Evolutionary conservation across 2,888 invertebrate species (phyloP).

Genomic region (Cantharis rufa): DNA sequence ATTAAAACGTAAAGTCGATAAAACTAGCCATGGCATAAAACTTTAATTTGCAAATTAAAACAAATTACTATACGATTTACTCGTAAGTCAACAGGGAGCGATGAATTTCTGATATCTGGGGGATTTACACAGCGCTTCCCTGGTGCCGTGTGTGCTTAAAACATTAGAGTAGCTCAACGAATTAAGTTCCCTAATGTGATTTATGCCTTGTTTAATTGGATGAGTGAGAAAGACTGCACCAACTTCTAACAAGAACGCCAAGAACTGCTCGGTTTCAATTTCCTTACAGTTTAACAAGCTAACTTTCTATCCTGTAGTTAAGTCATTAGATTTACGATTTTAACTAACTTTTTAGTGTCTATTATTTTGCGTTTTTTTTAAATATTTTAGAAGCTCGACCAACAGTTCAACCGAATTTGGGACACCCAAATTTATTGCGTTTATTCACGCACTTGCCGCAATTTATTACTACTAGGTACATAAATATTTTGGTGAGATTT

Average conservation of each 20-base stretch:
- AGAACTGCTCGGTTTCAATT: slow-evolving; percentile 18
- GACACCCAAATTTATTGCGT: neutral
- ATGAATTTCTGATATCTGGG: slow-evolving; percentile 42
- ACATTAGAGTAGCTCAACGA: slow-evolving; percentile 45
- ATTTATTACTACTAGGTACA: neutral
- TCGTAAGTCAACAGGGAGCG: slow-evolving; percentile 41
- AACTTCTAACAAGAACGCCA: slow-evolving; percentile 15
- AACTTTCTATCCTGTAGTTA: slow-evolving; percentile 21
- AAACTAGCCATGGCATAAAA: slow-evolving; percentile 7
- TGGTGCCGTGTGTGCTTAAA: slow-evolving; percentile 43
- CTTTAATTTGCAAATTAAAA: slow-evolving; percentile 32
- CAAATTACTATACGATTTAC: slow-evolving; percentile 45
- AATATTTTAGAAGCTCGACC: neutral
- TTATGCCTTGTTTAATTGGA: slow-evolving; percentile 48
- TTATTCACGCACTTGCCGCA: neutral
- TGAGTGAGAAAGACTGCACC: slow-evolving; percentile 38
- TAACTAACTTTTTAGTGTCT: neutral
- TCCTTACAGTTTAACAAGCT: slow-evolving; percentile 16
- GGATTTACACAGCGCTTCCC: slow-evolving; percentile 36
- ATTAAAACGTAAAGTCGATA: neutral
- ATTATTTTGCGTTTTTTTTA: neutral
- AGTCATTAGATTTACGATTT: slow-evolving; percentile 13
- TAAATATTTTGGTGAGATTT: too few species aligned
- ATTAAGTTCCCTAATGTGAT: slow-evolving; percentile 47
- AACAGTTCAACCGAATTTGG: neutral